Percentiles rank a stretch among this genome's conserved stretches.
Evolutionary conservation across 2,113 vertebrate species (phyloP).

Genomic region (Charina bottae): DNA sequence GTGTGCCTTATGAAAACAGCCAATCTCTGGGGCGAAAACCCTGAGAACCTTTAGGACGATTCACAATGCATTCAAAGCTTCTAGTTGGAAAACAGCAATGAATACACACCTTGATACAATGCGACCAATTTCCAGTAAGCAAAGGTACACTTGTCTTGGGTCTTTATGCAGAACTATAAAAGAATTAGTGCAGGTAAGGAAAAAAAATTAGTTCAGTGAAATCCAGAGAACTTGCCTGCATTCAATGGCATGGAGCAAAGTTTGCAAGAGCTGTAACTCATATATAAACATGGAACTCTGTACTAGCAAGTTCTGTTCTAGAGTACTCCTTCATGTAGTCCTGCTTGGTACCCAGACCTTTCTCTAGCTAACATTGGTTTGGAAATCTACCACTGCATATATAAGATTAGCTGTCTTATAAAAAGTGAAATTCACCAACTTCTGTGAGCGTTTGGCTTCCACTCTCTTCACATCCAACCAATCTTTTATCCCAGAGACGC

Average conservation of each 20-base stretch:
- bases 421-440: too few species aligned
- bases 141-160: constrained; percentile 95
- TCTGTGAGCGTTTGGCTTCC: too few species aligned
- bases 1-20: not conserved
- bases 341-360: not conserved
- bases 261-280: not conserved
- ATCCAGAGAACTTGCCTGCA: not conserved
- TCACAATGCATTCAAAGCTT: not conserved
- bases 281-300: not conserved
- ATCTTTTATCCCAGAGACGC: too few species aligned
- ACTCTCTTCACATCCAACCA: too few species aligned
- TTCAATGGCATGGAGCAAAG: not conserved
- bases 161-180: constrained; percentile 92
- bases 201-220: not conserved
- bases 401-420: too few species aligned
- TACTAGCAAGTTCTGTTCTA: not conserved
- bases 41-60: not conserved
- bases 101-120: constrained; percentile 86
- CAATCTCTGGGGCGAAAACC: not conserved
- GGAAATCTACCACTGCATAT: not conserved
- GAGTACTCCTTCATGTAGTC: not conserved
- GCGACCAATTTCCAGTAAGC: constrained; percentile 92
- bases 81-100: not conserved
- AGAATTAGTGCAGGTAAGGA: constrained; percentile 5
- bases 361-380: not conserved